These are phyloP conservation scores for Lasioglossum malachurum DNA, from an alignment of 2,888 invertebrate genomes.

Conservation along the genomic window DNA sequence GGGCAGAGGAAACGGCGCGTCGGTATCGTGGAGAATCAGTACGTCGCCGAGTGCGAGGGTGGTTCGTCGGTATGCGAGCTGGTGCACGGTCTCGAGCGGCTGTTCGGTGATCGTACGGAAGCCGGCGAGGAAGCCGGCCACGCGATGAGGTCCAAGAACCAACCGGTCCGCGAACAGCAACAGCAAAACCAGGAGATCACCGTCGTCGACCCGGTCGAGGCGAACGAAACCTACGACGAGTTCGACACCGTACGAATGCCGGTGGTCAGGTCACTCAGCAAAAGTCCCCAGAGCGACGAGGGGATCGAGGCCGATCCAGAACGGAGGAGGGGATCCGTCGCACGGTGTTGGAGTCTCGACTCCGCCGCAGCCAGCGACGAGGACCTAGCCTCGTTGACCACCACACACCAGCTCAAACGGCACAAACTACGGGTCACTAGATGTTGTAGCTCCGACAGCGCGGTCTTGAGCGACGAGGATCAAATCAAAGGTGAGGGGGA, in stretches of 20 bases:
- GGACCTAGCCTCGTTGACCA: slow-evolving; percentile 67
- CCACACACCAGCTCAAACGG: slow-evolving; percentile 62
- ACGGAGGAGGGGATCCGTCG: slow-evolving; percentile 73
- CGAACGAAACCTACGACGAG: slow-evolving; percentile 78
- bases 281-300: slow-evolving; percentile 81
- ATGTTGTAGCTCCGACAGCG: slow-evolving; percentile 86
- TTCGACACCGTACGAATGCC: slow-evolving; percentile 76
- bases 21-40: slow-evolving; percentile 69
- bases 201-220: slow-evolving; percentile 67
- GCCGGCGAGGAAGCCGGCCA: slow-evolving; percentile 25
- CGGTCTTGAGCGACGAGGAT: slow-evolving; percentile 86
- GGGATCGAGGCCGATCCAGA: slow-evolving; percentile 81
- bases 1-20: slow-evolving; percentile 62
- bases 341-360: slow-evolving; percentile 85
- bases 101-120: slow-evolving; percentile 43
- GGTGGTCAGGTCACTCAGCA: slow-evolving; percentile 74
- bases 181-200: neutral
- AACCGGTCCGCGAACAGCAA: slow-evolving; percentile 15
- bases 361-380: slow-evolving; percentile 87
- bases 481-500: slow-evolving; percentile 78
- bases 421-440: slow-evolving; percentile 82
- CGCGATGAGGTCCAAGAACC: slow-evolving; percentile 71
- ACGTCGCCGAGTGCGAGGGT: slow-evolving; percentile 55
- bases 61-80: slow-evolving; percentile 60
- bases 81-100: slow-evolving; percentile 51